Conservation (phyloP, 2,797 vertebrate genomes). For the Neosalanx taihuensis region DNA sequence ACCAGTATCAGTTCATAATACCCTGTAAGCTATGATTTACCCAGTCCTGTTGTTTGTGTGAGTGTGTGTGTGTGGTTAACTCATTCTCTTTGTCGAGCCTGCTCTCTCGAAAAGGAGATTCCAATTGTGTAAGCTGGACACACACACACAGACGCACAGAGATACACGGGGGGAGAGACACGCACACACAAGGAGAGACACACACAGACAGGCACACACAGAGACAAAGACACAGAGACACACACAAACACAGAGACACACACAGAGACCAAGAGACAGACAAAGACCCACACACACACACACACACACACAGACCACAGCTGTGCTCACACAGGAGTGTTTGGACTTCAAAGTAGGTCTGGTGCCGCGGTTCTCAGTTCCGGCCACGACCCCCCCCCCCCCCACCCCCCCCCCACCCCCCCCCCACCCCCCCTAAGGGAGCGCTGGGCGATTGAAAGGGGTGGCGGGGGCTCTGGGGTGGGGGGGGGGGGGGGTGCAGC, state of each 20-base stretch:
- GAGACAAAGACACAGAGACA: background rate
- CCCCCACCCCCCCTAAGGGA: too few relatives aligned
- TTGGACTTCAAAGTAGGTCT: too few relatives aligned
- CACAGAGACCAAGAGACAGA: background rate
- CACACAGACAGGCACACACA: background rate
- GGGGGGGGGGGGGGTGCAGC: too few relatives aligned
- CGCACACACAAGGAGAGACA: background rate
- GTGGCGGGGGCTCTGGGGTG: too few relatives aligned
- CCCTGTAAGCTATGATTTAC: background rate
- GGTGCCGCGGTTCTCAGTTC: too few relatives aligned
- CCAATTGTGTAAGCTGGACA: background rate
- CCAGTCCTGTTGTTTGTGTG: background rate
- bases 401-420: too few relatives aligned
- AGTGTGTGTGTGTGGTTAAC: conserved; percentile 50
- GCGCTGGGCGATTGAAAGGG: too few relatives aligned
- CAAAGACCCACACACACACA: background rate
- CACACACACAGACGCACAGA: background rate
- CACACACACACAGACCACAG: conserved; percentile 6
- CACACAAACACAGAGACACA: conserved; percentile 3
- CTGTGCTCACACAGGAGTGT: too few relatives aligned
- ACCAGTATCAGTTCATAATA: too few relatives aligned
- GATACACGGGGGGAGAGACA: background rate
- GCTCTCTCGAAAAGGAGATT: too few relatives aligned
- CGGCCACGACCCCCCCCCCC: too few relatives aligned
- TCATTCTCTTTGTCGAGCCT: background rate